Evolutionary conservation across 2,113 vertebrate genomes (phyloP).

Genomic region (Gasterosteus nipponicus): DNA sequence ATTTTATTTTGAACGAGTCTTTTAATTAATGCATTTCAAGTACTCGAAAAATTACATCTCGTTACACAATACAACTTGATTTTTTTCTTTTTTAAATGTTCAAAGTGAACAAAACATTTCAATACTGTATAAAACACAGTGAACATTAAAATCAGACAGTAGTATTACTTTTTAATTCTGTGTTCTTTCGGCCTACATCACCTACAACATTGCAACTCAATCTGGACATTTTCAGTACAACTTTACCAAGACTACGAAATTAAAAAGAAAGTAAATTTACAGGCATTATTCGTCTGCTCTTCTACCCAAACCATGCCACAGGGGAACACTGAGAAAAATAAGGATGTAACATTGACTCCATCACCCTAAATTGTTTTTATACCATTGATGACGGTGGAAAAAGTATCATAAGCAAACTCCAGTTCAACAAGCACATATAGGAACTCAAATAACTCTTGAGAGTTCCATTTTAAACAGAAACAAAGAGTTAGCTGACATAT

Average conservation of each 20-base stretch:
- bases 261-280: constrained; percentile 79
- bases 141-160: constrained; percentile 98
- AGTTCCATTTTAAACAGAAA: constrained; percentile 65
- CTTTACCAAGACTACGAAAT: constrained; percentile 90
- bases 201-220: constrained; percentile 93
- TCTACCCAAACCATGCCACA: constrained; percentile 93
- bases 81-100: constrained; percentile 87
- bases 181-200: constrained; percentile 86
- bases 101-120: constrained; percentile 94
- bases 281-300: constrained; percentile 77
- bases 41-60: constrained; percentile 98
- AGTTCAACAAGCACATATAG: constrained; percentile 88
- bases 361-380: constrained; percentile 85
- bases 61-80: constrained; percentile 98
- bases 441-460: constrained; percentile 78
- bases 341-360: constrained; percentile 83
- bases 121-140: constrained; percentile 99
- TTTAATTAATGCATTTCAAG: constrained; percentile 99
- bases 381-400: constrained; percentile 80
- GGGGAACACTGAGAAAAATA: constrained; percentile 85
- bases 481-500: constrained; percentile 41
- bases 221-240: constrained; percentile 97
- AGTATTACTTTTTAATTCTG: constrained; percentile 91
- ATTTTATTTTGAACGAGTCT: constrained; percentile 91
- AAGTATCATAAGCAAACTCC: constrained; percentile 83